These are phyloP conservation scores for Eubasilissa regina DNA, from an alignment of 1,140 invertebrate genomes.

Conservation along the genomic window DNA sequence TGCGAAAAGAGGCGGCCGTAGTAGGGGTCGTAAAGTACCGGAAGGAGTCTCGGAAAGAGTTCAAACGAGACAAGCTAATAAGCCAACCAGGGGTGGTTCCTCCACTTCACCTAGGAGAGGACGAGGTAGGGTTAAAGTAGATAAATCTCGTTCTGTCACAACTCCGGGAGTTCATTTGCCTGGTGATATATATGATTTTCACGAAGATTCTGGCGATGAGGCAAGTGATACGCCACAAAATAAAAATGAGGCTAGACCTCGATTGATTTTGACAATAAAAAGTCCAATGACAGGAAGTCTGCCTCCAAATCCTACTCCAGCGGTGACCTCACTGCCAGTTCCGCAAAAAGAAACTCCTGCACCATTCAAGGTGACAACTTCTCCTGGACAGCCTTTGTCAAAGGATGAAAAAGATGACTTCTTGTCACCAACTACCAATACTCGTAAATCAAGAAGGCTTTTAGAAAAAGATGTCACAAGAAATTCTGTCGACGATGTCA, in stretches of 20 bases:
- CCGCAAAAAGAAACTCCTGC: constrained; percentile 53
- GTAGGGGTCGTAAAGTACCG: constrained; percentile 72
- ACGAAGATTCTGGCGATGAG: constrained; percentile 86
- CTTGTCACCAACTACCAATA: constrained; percentile 75
- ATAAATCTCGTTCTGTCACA: constrained; percentile 72
- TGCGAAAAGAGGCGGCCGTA: constrained; percentile 71
- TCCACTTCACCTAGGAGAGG: constrained; percentile 67
- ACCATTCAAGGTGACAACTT: constrained; percentile 36
- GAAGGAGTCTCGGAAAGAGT: constrained; percentile 67
- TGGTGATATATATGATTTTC: constrained; percentile 87
- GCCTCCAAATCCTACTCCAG: constrained; percentile 65
- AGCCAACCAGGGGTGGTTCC: constrained; percentile 70
- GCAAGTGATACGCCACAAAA: constrained; percentile 67
- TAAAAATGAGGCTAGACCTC: constrained; percentile 76
- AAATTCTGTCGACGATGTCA: constrained; percentile 86
- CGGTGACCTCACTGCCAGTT: constrained; percentile 30
- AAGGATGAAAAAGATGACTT: constrained; percentile 80
- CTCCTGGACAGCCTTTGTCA: constrained; percentile 63
- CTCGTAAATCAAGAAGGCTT: constrained; percentile 84
- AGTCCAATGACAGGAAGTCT: constrained; percentile 72
- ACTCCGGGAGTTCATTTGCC: constrained; percentile 69
- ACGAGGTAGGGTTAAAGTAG: constrained; percentile 71
- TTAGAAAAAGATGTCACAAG: constrained; percentile 83
- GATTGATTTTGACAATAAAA: constrained; percentile 86
- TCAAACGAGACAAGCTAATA: constrained; percentile 74